Percentiles rank a stretch among this genome's conserved stretches.
These are phyloP conservation scores for Pipistrellus kuhlii DNA, from an alignment of 2,797 vertebrate genomes.

Conservation along the genomic window DNA sequence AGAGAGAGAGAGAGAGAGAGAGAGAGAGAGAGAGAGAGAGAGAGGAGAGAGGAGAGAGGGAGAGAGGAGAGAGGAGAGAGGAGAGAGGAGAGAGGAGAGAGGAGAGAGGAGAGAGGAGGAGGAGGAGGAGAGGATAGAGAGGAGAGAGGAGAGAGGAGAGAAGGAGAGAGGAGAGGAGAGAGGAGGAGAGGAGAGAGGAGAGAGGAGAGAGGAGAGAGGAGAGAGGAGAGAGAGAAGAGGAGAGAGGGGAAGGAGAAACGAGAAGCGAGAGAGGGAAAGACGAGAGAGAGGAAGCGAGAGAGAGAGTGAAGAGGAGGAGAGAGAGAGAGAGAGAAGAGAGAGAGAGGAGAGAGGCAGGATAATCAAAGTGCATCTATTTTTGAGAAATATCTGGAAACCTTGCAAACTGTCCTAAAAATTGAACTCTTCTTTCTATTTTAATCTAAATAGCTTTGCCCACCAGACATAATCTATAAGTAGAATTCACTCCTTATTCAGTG, in stretches of 20 bases:
- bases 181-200: no score
- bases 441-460: not conserved
- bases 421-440: not conserved
- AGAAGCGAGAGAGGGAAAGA: no score
- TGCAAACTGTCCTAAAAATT: not conserved
- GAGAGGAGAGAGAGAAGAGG: no score
- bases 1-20: no score
- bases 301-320: no score
- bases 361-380: not conserved
- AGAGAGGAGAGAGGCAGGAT: not conserved
- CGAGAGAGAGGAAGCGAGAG: no score
- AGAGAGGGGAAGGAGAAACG: no score
- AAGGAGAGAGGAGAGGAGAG: not conserved
- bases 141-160: not conserved
- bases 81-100: not conserved
- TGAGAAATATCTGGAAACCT: slow-evolving; percentile 10
- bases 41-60: no score
- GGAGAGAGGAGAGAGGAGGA: no score
- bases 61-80: not conserved
- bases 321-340: not conserved
- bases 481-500: not conserved
- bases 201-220: no score
- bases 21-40: no score
- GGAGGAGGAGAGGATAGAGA: no score
- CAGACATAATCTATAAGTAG: not conserved